A percentile compares a stretch with the other conserved stretches of the same genome.
These are phyloP conservation scores for Leucoma salicis DNA, from an alignment of 2,888 invertebrate species.

Conservation along the genomic window DNA sequence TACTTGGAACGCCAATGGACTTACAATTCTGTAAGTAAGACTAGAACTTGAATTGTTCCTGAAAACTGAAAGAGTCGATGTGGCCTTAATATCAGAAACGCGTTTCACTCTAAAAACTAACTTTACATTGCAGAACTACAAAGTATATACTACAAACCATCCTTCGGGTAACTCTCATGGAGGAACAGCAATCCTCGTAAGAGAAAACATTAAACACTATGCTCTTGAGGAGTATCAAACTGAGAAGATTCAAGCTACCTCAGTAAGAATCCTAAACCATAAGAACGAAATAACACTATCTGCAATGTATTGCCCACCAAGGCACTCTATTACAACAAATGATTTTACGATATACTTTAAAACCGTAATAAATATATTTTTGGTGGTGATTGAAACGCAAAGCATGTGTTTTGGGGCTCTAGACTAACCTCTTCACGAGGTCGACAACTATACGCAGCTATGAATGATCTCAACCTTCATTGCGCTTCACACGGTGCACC, in stretches of 20 bases:
- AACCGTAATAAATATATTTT: background rate
- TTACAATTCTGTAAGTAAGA: constrained; percentile 2
- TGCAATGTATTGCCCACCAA: constrained; percentile 5
- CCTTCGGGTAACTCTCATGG: constrained; percentile 7
- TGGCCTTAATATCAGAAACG: constrained; percentile 7
- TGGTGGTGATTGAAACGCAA: constrained; percentile 3
- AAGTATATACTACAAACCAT: constrained; percentile 5
- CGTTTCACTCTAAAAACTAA: background rate
- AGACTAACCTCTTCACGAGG: background rate
- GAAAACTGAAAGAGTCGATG: constrained; percentile 1
- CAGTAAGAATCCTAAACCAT: constrained; percentile 2
- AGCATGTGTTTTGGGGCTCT: constrained; percentile 1
- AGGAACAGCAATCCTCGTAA: background rate
- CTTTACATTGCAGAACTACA: constrained; percentile 1
- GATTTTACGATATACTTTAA: background rate
- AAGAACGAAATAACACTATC: constrained; percentile 1
- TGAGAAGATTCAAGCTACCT: constrained; percentile 4
- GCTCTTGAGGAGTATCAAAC: background rate
- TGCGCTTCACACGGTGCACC: background rate
- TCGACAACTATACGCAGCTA: background rate
- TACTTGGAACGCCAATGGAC: constrained; percentile 7
- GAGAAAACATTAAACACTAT: constrained; percentile 1
- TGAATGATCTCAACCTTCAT: background rate
- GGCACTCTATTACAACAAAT: background rate
- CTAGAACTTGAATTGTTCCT: constrained; percentile 4